phyloP scores from a whole-genome alignment of 2,888 invertebrate species.

The Sisyra terminalis region DNA sequence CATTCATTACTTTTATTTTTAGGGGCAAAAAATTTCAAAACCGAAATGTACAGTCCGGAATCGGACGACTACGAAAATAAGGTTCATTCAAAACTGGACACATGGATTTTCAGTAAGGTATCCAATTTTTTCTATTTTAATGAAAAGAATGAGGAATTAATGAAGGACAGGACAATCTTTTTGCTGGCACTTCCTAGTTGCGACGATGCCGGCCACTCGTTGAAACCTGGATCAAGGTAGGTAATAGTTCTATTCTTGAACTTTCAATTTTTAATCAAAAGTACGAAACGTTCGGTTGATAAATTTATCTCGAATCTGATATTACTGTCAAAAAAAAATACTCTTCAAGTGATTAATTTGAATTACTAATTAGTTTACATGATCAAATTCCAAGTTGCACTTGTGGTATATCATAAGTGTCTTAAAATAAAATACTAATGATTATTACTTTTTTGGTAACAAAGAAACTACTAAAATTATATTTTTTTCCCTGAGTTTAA shows the following conservation, averaged over 20 bases:
- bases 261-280: slow-evolving; percentile 11
- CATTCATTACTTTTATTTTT: slow-evolving; percentile 10
- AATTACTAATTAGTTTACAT: no score
- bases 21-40: slow-evolving; percentile 14
- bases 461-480: no score
- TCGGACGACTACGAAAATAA: slow-evolving; percentile 44
- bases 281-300: no score
- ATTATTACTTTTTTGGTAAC: no score
- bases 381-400: no score
- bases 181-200: slow-evolving; percentile 89
- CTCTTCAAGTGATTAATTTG: no score
- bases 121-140: slow-evolving; percentile 38
- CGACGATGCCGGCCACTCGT: slow-evolving; percentile 89
- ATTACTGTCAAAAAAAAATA: no score
- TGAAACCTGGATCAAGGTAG: slow-evolving; percentile 76
- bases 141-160: slow-evolving; percentile 22
- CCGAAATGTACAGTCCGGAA: no score
- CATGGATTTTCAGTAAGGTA: slow-evolving; percentile 82
- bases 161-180: slow-evolving; percentile 44
- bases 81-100: slow-evolving; percentile 46
- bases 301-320: no score
- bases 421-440: no score
- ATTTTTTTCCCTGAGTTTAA: no score
- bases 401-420: no score
- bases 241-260: slow-evolving; percentile 16